Evolutionary conservation across 2,113 vertebrate genomes (phyloP), one percentile per base, ranked within the genome.

Genomic region (Leucopsar rothschildi): DNA sequence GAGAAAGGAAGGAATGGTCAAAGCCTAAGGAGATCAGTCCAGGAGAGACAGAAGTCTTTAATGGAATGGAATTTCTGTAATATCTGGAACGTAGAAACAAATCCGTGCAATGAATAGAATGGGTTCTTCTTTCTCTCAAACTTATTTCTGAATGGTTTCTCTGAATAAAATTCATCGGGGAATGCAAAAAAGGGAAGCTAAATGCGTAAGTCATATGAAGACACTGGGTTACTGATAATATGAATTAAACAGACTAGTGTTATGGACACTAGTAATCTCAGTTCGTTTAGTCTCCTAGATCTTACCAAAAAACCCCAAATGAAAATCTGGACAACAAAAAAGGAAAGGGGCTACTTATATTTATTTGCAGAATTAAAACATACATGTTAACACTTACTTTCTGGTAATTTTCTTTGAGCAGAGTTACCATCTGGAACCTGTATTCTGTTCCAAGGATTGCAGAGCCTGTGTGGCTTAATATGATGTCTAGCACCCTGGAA

Each of bases 381-480:
- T 76, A 21, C 23, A 8, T 28, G 6, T 50, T 94, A 84, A 96
- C 45, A 4, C n/a, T 44, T 63, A 50, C 9, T 92, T 87, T 55
- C 77, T 17, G n/a, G 80, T 11, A 47, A 69, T 86, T 94, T 90
- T 86, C 35, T 94, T 70, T 96, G 86, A 63, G 39, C 92, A 99
- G 99, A 93, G 97, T 97, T 77, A 98, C 98, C 25, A 98, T 99
- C 88, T 98, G 98, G 98, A 99, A 98, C 86, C 96, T 99, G 6
- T 99, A 99, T 97, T 98, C 98, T 80, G 98, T 98, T 82, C 99
- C 99, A 44, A 98, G 98, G 87, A 98, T 99, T 86, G 96, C 97
- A 11, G 98, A 99, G 85, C 99, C 99, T 7, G 98, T 98, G 19
- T 99, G 99, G 99, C 98, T 99, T 52, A 98, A 98, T 90, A 98